Conservation (phyloP, 2,113 vertebrate species). For the Hemichromis elongatus region DNA sequence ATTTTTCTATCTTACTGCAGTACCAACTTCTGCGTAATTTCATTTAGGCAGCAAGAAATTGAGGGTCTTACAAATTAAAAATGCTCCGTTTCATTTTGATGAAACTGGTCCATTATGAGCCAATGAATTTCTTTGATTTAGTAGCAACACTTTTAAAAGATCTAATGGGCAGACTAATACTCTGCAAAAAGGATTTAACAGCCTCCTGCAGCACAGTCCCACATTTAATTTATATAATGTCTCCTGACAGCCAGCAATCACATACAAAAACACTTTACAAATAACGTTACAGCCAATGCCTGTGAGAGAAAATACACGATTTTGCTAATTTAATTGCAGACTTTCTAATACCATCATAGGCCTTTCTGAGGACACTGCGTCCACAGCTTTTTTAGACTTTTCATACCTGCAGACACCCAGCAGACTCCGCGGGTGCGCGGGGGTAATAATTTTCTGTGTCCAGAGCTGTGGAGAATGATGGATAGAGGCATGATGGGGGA, state of each 20-base stretch:
- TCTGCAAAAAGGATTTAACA: background rate
- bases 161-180: background rate
- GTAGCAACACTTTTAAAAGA: background rate
- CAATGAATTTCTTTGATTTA: background rate
- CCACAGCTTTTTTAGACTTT: background rate
- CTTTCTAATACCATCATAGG: background rate
- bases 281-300: background rate
- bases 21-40: background rate
- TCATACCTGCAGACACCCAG: background rate
- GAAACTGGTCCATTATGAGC: background rate
- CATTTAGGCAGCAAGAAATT: background rate
- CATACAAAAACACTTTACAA: background rate
- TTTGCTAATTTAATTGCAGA: background rate
- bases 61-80: background rate
- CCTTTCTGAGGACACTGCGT: background rate
- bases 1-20: background rate
- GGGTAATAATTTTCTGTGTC: conserved; percentile 50
- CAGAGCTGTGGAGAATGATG: conserved; percentile 42
- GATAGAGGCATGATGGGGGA: conserved; percentile 44
- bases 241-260: background rate
- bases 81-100: background rate
- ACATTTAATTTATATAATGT: background rate
- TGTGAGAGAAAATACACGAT: background rate
- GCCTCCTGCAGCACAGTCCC: background rate
- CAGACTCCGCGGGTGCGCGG: conserved; percentile 3